Evolutionary conservation across 2,113 vertebrate genomes (phyloP).

Genomic region (Trogon melanurus): DNA sequence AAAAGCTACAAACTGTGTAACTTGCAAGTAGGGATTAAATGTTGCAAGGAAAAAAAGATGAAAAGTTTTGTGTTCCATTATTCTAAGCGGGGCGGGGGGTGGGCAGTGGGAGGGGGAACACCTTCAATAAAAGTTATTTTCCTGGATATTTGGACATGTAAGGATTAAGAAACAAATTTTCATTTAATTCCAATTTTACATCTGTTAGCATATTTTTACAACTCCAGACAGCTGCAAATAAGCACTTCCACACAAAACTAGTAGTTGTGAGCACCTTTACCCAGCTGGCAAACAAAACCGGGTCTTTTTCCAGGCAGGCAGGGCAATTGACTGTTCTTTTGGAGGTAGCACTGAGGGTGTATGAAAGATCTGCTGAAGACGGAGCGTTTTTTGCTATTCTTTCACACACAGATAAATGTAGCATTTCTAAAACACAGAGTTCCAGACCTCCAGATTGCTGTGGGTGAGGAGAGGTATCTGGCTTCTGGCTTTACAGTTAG

Average conservation of each 20-base stretch:
- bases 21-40: neutral
- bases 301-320: neutral
- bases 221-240: neutral
- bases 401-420: neutral
- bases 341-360: neutral
- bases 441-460: slow-evolving; percentile 28
- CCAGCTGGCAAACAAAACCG: neutral
- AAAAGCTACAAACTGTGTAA: neutral
- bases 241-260: neutral
- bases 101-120: neutral
- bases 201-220: neutral
- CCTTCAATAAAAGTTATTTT: neutral
- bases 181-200: neutral
- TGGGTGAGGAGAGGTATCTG: slow-evolving; percentile 49
- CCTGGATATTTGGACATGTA: neutral
- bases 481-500: slow-evolving; percentile 36
- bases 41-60: neutral
- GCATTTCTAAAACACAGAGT: neutral
- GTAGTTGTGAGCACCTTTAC: neutral
- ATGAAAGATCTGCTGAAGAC: neutral
- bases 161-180: neutral
- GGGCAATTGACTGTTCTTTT: neutral
- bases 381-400: neutral
- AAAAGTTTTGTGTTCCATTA: neutral
- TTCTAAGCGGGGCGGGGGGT: neutral